Evolutionary conservation across 2,888 invertebrate genomes (phyloP).

Genomic region (Oscheius sp.): DNA sequence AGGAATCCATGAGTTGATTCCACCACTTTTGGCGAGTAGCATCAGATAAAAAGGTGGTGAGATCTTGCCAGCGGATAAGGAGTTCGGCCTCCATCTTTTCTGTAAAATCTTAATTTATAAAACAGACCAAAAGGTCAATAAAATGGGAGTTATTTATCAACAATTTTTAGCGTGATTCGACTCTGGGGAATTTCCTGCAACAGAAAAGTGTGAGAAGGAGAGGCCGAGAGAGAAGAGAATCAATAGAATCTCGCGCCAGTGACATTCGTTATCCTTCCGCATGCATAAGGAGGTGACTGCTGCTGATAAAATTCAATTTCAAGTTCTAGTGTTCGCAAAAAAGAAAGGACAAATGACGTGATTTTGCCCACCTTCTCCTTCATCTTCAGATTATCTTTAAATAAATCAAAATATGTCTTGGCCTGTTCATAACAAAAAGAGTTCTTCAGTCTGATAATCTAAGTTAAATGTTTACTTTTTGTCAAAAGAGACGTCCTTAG

Average conservation of each 20-base stretch:
- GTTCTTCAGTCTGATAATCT: too few species aligned
- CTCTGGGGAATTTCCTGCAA: too few species aligned
- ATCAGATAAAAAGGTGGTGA: slow-evolving; percentile 50
- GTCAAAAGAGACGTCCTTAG: too few species aligned
- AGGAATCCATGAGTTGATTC: slow-evolving; percentile 41
- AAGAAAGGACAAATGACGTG: not conserved
- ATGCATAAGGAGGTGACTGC: not conserved
- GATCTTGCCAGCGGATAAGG: slow-evolving; percentile 49
- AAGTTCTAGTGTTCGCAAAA: not conserved
- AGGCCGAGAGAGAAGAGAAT: not conserved
- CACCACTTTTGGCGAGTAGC: slow-evolving; percentile 54
- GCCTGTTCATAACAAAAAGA: too few species aligned
- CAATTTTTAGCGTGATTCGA: too few species aligned
- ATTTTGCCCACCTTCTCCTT: not conserved
- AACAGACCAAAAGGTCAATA: not conserved
- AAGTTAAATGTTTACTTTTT: too few species aligned
- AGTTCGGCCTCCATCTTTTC: slow-evolving; percentile 35
- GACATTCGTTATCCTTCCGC: slow-evolving; percentile 13
- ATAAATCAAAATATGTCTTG: not conserved
- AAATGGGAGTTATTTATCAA: not conserved
- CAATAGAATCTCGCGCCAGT: slow-evolving; percentile 1
- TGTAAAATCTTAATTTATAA: not conserved
- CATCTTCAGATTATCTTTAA: not conserved
- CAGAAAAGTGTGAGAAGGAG: slow-evolving; percentile 6
- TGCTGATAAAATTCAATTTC: not conserved